A percentile compares a stretch with the other conserved stretches of the same genome.
Conservation (phyloP, 53 echinoderm and acorn worm species). For the Luidia sarsii region DNA sequence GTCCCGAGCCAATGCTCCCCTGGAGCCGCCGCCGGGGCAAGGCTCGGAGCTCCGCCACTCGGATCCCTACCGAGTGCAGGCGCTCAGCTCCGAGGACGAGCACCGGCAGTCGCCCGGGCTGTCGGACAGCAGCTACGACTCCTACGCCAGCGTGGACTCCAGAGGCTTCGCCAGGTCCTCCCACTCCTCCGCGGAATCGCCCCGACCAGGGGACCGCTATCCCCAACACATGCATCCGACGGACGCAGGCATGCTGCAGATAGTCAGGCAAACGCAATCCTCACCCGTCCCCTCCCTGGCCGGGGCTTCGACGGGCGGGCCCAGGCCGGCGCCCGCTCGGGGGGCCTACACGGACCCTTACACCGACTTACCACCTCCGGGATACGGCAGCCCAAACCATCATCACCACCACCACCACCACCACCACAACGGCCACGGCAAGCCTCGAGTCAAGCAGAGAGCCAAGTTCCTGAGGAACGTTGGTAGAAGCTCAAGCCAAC, state of each 20-base stretch:
- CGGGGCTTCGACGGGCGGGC: no score
- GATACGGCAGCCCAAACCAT: neutral
- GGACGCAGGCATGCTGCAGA: no score
- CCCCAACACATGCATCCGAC: neutral
- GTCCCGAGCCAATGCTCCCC: neutral
- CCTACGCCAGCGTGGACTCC: neutral
- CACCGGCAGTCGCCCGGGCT: neutral
- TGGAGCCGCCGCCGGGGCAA: neutral
- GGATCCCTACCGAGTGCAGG: neutral
- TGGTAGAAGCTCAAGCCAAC: constrained; percentile 4
- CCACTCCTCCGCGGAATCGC: neutral
- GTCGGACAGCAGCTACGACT: constrained; percentile 33
- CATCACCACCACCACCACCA: no score
- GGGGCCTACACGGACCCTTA: neutral
- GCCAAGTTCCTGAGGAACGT: neutral
- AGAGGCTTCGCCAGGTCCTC: neutral
- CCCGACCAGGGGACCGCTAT: neutral
- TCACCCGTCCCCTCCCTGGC: no score
- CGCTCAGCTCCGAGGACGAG: constrained; percentile 3
- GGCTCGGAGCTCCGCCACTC: neutral
- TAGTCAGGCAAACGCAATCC: no score
- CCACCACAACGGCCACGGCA: no score
- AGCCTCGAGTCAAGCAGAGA: neutral
- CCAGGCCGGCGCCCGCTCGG: no score
- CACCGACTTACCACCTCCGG: neutral